Percentiles rank a stretch among this genome's conserved stretches.
phyloP scores from a whole-genome alignment of 2,797 vertebrate genomes.

The Sparidentex hasta region DNA sequence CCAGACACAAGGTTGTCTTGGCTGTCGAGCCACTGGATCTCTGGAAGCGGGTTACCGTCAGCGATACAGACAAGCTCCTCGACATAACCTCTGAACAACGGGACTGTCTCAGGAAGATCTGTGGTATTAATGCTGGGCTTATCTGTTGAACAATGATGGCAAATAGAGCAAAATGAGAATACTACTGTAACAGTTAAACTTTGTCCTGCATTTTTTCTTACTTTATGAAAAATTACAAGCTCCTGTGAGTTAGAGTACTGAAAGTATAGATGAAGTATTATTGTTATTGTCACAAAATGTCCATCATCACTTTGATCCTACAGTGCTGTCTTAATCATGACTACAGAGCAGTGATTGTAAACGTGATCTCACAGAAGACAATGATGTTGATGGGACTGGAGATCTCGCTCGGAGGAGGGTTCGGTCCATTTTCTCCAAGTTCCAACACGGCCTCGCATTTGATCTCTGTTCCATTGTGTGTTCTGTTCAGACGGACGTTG shows the following conservation, averaged over 20 bases:
- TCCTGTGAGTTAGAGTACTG: neutral
- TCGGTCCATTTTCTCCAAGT: conserved; percentile 22
- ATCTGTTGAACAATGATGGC: conserved; percentile 64
- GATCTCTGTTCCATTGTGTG: conserved; percentile 48
- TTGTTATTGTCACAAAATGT: neutral
- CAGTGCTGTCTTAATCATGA: neutral
- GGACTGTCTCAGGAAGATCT: conserved; percentile 68
- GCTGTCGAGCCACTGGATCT: conserved; percentile 70
- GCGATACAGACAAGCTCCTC: conserved; percentile 80
- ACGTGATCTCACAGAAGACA: conserved; percentile 77
- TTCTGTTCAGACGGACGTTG: conserved; percentile 45
- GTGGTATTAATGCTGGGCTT: conserved; percentile 75
- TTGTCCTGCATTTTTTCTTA: neutral
- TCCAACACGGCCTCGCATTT: conserved; percentile 74
- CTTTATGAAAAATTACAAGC: neutral
- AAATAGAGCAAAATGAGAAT: neutral
- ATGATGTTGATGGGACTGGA: conserved; percentile 64
- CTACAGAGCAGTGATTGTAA: conserved; percentile 7
- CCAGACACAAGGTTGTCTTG: neutral
- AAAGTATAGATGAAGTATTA: neutral
- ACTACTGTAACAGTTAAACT: too few relatives aligned
- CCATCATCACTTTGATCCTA: too few relatives aligned
- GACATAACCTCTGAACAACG: conserved; percentile 78
- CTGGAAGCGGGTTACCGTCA: conserved; percentile 75
- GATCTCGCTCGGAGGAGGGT: neutral